A percentile compares a stretch with the other conserved stretches of the same genome.
phyloP scores from a whole-genome alignment of 2,113 vertebrate species.

The Etia nguti region DNA sequence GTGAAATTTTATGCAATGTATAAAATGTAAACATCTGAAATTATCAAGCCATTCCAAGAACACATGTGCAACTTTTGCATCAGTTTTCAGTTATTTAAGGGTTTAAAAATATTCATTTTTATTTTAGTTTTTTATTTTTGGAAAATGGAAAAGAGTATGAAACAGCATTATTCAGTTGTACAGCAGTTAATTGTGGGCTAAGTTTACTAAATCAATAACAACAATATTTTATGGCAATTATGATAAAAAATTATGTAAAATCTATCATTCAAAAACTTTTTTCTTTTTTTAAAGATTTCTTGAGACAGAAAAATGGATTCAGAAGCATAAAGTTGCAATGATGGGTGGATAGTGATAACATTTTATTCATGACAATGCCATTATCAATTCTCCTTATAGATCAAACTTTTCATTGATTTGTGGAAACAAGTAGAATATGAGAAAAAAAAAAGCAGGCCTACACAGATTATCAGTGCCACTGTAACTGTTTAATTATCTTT shows the following conservation, averaged over 20 bases:
- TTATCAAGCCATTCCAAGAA: neutral
- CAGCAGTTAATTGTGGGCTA: neutral
- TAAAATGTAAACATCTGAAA: neutral
- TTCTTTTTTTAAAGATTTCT: fast-evolving
- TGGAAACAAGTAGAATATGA: neutral
- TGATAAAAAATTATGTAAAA: neutral
- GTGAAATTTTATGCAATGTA: neutral
- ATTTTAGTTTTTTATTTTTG: neutral
- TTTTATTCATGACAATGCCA: neutral
- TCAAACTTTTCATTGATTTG: neutral
- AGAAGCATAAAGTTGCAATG: neutral
- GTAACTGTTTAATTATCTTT: neutral
- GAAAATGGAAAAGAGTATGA: neutral
- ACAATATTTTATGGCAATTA: neutral
- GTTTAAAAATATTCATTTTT: neutral
- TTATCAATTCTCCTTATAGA: neutral
- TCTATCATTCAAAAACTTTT: neutral
- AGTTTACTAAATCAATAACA: neutral
- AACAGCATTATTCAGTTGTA: neutral
- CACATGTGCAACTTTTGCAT: neutral
- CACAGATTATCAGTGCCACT: neutral
- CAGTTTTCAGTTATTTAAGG: neutral
- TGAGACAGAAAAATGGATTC: neutral
- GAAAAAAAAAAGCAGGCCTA: neutral
- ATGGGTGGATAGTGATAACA: neutral